Evolutionary conservation across 2,797 vertebrate species (phyloP), one percentile per base, ranked within the genome.

Genomic region (Gila robusta): DNA sequence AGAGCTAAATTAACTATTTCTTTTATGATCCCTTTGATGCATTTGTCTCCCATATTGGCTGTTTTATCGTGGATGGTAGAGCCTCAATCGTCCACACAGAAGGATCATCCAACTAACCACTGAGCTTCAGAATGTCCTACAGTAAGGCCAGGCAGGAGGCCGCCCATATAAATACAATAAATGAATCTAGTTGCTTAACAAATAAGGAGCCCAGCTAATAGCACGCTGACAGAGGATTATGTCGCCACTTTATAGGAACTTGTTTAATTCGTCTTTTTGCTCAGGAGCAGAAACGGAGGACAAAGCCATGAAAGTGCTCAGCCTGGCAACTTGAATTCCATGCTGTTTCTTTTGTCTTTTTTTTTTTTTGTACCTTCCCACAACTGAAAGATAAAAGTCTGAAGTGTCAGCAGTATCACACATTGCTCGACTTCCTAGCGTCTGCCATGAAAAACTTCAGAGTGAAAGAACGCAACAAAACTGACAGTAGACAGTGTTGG

Each of bases 121-220:
- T 88, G 90, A 93, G 91, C 88, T 87, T 72, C 17, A 81, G 73
- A 84, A 88, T 79, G 76, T 64, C 82, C 79, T 84, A 88, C 71
- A 80, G 26, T 64, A 54, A 81, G 52, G 52, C 44, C 37, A 83
- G 81, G 93, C 93, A 93, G 94, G 92, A 93, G 92, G 93, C 87
- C 87, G 87, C 87, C 88, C 92, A 90, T 91, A 93, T 90, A 92
- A 94, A 90, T 88, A 88, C 90, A 92, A 88, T 92, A 91, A 91
- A 93, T 92, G 88, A 92, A 93, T 92, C 91, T 91, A 91, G 91
- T 91, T 87, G 82, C 90, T 91, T 94, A 94, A 93, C 93, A 93
- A 95, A 94, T 92, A 92, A 91, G 92, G 90, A 89, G 82, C 84
- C 91, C 74, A 85, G 89, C 92, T 93, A 94, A 93, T 92, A 94